Evolutionary conservation across 2,797 vertebrate genomes (phyloP), one percentile per base, ranked within the genome.

Genomic region (Centroberyx gerrardi): DNA sequence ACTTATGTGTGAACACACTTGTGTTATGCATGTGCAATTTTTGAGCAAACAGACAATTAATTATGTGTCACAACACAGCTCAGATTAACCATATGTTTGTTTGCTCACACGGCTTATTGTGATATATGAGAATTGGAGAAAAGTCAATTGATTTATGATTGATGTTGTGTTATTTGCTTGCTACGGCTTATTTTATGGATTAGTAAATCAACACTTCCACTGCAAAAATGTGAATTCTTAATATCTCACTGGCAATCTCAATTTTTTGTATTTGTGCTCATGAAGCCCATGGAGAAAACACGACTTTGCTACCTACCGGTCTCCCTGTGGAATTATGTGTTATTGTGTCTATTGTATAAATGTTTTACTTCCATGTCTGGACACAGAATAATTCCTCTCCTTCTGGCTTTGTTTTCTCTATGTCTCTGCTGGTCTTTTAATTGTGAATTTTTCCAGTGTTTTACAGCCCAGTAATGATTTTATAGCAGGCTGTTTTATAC

Each of bases 391-490:
- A 88, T 84, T 87, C 79, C 74, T 73, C 17, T 66, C 83, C 82
- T 84, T 83, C 80, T 81, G 83, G 68, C 85, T 84, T 91, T 92
- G 87, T 92, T 91, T 92, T 90, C 69, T 76, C 70, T 68, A 56
- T 58, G 9, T 90, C 72, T 87, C 80, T 63, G 48, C 65, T 72
- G 74, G 72, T 88, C 80, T 87, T 85, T 91, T 92, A 89, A 90
- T 90, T 86, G 82, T 87, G 83, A 86, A 84, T 84, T 90, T 90
- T 88, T 76, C 83, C 79, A 76, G 72, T 75, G 51, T 90, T 93
- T 93, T 92, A 89, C 86, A 76, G 77, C 76, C 71, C 53, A 84
- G 83, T 92, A 92, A 93, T 93, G 88, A 90, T 92, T 93, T 93
- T 89, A 90, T 75, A 76, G 92, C 88, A 66, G 74, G 76, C 81